These are phyloP conservation scores for Strix aluco DNA, from an alignment of 2,113 vertebrate species.

Conservation along the genomic window DNA sequence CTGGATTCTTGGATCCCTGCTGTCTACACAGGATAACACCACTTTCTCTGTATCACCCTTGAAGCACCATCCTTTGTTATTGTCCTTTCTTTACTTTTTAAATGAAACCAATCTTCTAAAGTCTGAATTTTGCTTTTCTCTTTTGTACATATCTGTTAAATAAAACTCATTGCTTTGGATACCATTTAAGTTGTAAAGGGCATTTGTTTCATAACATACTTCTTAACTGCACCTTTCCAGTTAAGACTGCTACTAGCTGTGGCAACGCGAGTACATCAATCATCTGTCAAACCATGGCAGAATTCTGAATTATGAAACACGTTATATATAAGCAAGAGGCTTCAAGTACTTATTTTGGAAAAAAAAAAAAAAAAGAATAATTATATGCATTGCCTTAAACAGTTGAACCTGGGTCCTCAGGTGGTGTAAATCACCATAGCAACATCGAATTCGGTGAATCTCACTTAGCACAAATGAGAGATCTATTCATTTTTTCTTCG, in stretches of 20 bases:
- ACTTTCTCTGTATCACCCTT: not conserved
- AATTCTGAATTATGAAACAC: constrained; percentile 6
- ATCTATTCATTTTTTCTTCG: not conserved
- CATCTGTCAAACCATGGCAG: not conserved
- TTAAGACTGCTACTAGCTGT: not conserved
- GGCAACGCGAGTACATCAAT: not conserved
- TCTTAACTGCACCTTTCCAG: constrained; percentile 15
- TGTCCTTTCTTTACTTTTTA: not conserved
- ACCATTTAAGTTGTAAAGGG: not conserved
- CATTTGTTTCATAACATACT: constrained; percentile 16
- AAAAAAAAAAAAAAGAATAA: constrained; percentile 52
- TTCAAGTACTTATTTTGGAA: constrained; percentile 5
- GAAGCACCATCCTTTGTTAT: not conserved
- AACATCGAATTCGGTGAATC: not conserved
- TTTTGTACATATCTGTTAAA: not conserved
- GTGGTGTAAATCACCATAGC: constrained; percentile 49
- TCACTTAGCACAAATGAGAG: not conserved
- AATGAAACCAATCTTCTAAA: not conserved
- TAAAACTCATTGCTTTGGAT: not conserved
- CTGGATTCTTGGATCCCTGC: not conserved
- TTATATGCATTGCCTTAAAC: constrained; percentile 28
- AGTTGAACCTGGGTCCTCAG: constrained; percentile 35
- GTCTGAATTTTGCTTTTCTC: not conserved
- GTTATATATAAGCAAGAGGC: not conserved
- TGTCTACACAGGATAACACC: accelerated